These are phyloP conservation scores for Liasis olivaceus DNA, from an alignment of 2,797 vertebrate species.

Conservation along the genomic window DNA sequence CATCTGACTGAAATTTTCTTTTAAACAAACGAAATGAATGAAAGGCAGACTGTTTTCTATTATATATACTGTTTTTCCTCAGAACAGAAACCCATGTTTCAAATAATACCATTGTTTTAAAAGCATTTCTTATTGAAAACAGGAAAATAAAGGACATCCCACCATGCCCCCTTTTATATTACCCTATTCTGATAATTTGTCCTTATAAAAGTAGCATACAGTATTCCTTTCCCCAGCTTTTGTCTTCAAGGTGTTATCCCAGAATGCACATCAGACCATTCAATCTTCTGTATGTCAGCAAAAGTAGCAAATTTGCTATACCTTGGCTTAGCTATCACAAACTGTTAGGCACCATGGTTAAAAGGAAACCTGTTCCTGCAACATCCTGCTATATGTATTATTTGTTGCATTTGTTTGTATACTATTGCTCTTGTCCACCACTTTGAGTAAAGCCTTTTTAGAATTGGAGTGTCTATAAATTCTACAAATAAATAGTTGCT, in stretches of 20 bases:
- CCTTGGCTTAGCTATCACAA: not conserved
- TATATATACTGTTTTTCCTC: no score
- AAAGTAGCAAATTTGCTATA: not conserved
- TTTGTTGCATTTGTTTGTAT: not conserved
- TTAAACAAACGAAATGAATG: no score
- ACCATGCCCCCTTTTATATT: no score
- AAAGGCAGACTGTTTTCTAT: no score
- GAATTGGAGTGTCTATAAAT: not conserved
- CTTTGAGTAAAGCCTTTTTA: not conserved
- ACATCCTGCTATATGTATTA: not conserved
- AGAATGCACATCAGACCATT: not conserved
- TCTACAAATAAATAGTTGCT: not conserved
- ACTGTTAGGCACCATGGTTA: not conserved
- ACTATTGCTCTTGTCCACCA: not conserved
- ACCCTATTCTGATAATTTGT: no score
- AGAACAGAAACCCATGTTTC: no score
- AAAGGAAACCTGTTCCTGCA: not conserved
- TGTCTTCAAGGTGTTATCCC: not conserved
- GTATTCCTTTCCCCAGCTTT: not conserved
- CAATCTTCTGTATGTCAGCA: not conserved
- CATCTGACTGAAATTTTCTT: no score
- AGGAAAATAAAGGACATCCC: no score
- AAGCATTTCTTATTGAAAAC: no score
- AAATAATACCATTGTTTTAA: no score
- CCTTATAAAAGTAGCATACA: no score